Evolutionary conservation across 2,888 invertebrate genomes (phyloP), one percentile per base, ranked within the genome.

Genomic region (Nipponacmea schrenckii): DNA sequence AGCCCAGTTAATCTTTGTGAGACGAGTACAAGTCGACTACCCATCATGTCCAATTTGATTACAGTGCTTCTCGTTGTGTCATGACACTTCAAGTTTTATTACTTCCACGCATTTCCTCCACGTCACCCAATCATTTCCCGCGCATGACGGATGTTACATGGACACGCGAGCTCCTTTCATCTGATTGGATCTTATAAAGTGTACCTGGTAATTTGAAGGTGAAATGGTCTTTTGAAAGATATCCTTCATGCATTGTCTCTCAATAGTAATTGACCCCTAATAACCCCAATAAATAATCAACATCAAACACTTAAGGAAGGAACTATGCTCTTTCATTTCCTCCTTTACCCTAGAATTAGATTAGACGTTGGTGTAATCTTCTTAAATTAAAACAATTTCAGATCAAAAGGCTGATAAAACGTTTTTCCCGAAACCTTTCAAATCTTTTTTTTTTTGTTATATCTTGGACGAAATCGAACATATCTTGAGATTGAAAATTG

Each of bases 21-120:
- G 24, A 20, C 12, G 20, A 24, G 56, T 20, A 56, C 20, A 24
- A 24, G 56, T 24, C 24, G 56, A 14, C 56, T 56, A 56, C 56
- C 20, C 20, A 56, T 56, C 56, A 56, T 56, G 56, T 56, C 56
- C 56, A 24, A 56, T 24, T 56, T 56, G 56, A 56, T 56, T 56
- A 56, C 56, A 56, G 56, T 56, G 56, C 24, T 56, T 24, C 56
- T 56, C 24, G 20, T 56, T 56, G 56, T 56, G 56, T 56, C 56
- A 56, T 56, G 56, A 56, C 56, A 56, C 56, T 56, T 56, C 24
- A 56, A 56, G 56, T 56, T 56, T 56, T 56, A 56, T 56, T 56
- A 56, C 56, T 56, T 56, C 56, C 56, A 56, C 24, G 56, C 56
- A 56, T 24, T 56, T 56, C 56, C 56, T 39, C 56, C 56, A 56